Conservation (phyloP, 2,113 vertebrate genomes). For the Mystacornis crossleyi region DNA sequence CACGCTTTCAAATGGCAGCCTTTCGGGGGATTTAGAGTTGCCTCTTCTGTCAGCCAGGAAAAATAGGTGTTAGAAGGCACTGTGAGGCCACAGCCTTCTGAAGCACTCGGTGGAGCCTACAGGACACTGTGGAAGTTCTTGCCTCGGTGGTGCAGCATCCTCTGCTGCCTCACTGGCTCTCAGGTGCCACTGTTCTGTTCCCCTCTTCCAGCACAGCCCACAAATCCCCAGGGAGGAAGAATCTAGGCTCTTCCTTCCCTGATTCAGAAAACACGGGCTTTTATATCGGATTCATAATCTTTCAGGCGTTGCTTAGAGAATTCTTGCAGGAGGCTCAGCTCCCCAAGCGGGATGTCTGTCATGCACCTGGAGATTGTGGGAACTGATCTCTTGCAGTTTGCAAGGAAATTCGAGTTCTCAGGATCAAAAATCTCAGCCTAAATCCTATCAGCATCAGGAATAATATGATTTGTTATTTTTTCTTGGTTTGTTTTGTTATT, state of each 20-base stretch:
- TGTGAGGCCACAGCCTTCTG: background rate
- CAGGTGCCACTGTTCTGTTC: background rate
- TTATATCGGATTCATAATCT: background rate
- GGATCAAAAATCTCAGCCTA: background rate
- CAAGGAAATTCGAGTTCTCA: background rate
- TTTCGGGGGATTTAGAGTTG: background rate
- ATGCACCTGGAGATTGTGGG: slow-evolving; percentile 19
- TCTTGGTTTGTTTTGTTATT: background rate
- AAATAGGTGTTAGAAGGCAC: background rate
- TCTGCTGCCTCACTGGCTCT: background rate
- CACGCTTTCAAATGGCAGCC: background rate
- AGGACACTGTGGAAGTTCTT: accelerated
- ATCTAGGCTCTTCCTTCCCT: background rate
- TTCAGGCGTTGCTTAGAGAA: background rate
- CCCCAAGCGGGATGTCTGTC: background rate
- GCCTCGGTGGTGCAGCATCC: background rate
- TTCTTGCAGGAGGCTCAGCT: slow-evolving; percentile 4
- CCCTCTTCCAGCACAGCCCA: background rate
- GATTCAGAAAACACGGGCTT: background rate
- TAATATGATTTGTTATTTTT: background rate
- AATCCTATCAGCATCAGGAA: background rate
- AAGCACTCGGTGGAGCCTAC: background rate
- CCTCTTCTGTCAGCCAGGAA: background rate
- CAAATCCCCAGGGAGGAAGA: background rate
- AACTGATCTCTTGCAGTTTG: background rate